Base-by-base conservation (phyloP, 30 jellyfish, hydroid and myxozoan genomes). In the Hydra vulgaris region DNA sequence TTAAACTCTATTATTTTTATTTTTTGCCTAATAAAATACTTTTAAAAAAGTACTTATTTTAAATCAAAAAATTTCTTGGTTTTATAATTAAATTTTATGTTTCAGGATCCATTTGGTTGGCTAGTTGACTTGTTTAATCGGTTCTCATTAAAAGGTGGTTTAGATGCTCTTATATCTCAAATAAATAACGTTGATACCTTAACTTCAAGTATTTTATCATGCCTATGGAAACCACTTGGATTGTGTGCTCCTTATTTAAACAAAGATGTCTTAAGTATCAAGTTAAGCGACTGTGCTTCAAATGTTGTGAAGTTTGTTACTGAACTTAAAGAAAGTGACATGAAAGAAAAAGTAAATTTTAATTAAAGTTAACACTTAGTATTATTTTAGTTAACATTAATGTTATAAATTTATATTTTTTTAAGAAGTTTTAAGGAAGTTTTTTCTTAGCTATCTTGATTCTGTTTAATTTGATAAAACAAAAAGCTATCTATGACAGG, bases 71-170 rank as follows among this genome's bases (percentile, higher is more conserved):
- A n/a, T n/a, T n/a, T n/a, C n/a, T n/a, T n/a, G 76, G 17, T 70
- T 25, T 70, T 70, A 25, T 7, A 70, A 18, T 12, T 18, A 22
- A 52, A 79, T 61, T 78, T 17, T 21, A 53, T 19, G 0, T 89
- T 70, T 19, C 73, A 85, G 94, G 97, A 85, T 23, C 97, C 97
- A 40, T 90, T 55, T 82, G 97, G 97, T 70, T 86, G 95, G 95
- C 94, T 90, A 17, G 95, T 90, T n/a, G 89, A 90, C 83, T 85
- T 90, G 17, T 82, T 90, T 16, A 90, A 90, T 74, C 84, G 97
- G 80, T 90, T 90, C 80, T 95, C 94, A 0, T 26, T 61, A 70
- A 90, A 90, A 55, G 82, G 80, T 77, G 97, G 97, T 7, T 71
- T 90, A 17, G 86, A 82, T 56, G 94, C 95, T 5, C 73, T 90